These are phyloP conservation scores for Rambutsinella grinnellia DNA, from an alignment of 2,888 invertebrate species.

Conservation along the genomic window DNA sequence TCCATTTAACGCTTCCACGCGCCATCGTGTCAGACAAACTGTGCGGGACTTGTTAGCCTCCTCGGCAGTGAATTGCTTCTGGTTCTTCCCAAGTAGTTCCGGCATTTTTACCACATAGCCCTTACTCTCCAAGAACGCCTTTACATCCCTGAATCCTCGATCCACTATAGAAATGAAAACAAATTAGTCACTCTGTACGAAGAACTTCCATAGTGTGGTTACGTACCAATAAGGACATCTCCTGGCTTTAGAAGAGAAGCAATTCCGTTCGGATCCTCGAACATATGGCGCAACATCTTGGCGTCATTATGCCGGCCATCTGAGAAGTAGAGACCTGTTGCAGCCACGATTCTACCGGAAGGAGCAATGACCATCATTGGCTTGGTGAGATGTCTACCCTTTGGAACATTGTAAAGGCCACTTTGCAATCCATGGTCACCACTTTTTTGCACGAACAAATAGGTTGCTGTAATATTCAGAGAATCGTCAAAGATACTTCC, in stretches of 20 bases:
- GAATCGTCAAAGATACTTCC: too few relatives aligned
- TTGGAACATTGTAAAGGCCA: constrained; percentile 17
- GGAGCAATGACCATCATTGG: constrained; percentile 30
- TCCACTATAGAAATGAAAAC: constrained; percentile 12
- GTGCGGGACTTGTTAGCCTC: constrained; percentile 38
- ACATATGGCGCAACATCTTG: constrained; percentile 29
- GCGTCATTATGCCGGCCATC: constrained; percentile 42
- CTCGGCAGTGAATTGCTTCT: constrained; percentile 17
- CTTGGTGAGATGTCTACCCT: constrained; percentile 27
- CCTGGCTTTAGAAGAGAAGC: neutral
- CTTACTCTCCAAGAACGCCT: neutral
- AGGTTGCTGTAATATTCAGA: too few relatives aligned
- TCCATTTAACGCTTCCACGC: constrained; percentile 47
- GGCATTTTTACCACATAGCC: constrained; percentile 18
- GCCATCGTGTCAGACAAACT: constrained; percentile 40
- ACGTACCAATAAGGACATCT: constrained; percentile 4
- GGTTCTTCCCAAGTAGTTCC: neutral
- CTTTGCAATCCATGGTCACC: neutral
- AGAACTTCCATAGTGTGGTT: too few relatives aligned
- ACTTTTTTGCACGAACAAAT: constrained; percentile 32
- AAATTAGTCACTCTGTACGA: too few relatives aligned
- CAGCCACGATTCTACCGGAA: constrained; percentile 23
- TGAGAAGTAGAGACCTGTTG: constrained; percentile 22
- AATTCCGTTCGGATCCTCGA: neutral
- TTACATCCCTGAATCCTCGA: constrained; percentile 37